These are phyloP conservation scores for Pollimyrus isidori DNA, from an alignment of 2,113 vertebrate species.

Conservation along the genomic window DNA sequence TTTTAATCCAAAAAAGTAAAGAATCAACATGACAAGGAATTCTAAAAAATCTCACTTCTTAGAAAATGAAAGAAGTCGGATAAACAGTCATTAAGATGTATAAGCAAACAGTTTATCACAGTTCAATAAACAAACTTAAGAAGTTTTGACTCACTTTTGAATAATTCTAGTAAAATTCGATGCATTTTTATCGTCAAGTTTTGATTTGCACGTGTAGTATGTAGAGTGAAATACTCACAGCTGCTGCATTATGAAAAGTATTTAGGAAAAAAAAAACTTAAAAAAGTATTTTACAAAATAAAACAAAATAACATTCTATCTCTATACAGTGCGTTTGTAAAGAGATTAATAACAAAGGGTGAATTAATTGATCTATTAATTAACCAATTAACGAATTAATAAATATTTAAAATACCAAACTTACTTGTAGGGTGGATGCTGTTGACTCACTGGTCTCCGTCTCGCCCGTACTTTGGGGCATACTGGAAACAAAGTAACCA, in stretches of 20 bases:
- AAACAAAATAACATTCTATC: neutral
- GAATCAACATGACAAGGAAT: neutral
- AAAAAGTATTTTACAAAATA: neutral
- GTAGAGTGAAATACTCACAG: neutral
- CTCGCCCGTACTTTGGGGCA: slow-evolving; percentile 39
- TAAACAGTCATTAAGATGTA: neutral
- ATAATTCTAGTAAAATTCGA: neutral
- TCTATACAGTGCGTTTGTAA: neutral
- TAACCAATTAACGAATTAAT: neutral
- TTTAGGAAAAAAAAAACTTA: neutral
- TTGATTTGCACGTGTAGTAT: neutral
- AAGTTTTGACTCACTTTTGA: neutral
- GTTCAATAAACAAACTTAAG: neutral
- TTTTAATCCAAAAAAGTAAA: neutral
- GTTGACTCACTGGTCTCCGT: slow-evolving; percentile 43
- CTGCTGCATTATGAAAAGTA: neutral
- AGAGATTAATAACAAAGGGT: neutral
- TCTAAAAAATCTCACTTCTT: neutral
- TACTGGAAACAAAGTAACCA: slow-evolving; percentile 43
- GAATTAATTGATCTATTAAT: neutral
- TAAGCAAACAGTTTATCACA: neutral
- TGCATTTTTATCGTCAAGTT: neutral
- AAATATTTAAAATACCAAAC: neutral
- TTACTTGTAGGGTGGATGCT: slow-evolving; percentile 43
- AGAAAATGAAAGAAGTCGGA: neutral